Evolutionary conservation across 92 coral and sea anemone species (phyloP).

Genomic region (Epizoanthus rinbou): DNA sequence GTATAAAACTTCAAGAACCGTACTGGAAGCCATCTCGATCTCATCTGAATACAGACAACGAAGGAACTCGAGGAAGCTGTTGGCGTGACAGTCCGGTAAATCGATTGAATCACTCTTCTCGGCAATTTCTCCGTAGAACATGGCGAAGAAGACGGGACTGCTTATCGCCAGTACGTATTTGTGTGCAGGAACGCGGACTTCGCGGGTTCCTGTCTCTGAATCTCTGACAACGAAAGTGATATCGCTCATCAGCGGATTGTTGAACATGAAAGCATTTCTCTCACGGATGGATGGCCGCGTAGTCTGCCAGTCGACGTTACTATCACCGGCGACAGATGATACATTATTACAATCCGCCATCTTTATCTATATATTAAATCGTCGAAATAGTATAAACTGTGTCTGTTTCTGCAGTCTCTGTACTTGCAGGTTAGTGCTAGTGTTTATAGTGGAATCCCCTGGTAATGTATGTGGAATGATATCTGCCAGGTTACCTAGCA

Average conservation of each 20-base stretch:
- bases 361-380: no score
- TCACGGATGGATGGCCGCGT: conserved; percentile 14
- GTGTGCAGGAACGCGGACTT: conserved; percentile 43
- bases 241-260: conserved; percentile 49
- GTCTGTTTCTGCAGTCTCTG: no score
- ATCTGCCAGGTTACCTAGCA: no score
- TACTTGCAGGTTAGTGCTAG: no score
- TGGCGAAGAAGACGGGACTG: conserved; percentile 42
- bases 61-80: conserved; percentile 45
- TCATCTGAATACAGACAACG: conserved; percentile 52
- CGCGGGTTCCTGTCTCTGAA: background rate
- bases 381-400: no score
- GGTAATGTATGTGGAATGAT: no score
- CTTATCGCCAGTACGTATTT: conserved; percentile 50
- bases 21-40: conserved; percentile 34
- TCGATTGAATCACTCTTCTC: conserved; percentile 48
- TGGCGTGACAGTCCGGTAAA: conserved; percentile 49
- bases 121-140: conserved; percentile 61
- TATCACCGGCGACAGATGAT: no score
- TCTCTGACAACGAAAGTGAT: conserved; percentile 44
- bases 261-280: conserved; percentile 25
- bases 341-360: no score
- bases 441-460: no score
- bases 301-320: conserved; percentile 38
- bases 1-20: conserved; percentile 52